Percentiles rank a stretch among this genome's conserved stretches.
Evolutionary conservation across 1,140 invertebrate genomes (phyloP).

Genomic region (Drosophila virilis): DNA sequence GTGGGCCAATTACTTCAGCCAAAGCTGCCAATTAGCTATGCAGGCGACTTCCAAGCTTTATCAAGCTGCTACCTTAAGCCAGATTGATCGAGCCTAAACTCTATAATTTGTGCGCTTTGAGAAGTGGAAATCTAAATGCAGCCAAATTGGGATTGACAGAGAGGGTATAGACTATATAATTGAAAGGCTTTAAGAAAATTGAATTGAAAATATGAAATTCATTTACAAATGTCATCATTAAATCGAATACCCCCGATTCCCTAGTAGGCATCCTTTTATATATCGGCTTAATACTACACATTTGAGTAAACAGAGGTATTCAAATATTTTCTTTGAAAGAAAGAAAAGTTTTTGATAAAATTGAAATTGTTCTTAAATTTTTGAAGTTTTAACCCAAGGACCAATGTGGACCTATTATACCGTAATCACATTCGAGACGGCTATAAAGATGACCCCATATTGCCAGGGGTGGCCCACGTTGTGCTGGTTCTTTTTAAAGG

Average conservation of each 20-base stretch:
- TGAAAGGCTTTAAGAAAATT: too few species aligned
- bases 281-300: neutral
- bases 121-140: neutral
- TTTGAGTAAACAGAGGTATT: neutral
- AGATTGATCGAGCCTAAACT: conserved; percentile 11
- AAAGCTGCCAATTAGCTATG: conserved; percentile 29
- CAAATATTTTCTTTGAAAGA: neutral
- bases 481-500: conserved; percentile 6
- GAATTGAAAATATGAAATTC: too few species aligned
- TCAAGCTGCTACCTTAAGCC: conserved; percentile 44
- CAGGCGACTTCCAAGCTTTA: conserved; percentile 34
- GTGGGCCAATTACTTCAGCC: conserved; percentile 34
- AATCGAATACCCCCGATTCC: neutral
- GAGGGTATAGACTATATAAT: too few species aligned
- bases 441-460: neutral
- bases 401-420: neutral
- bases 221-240: too few species aligned
- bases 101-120: neutral
- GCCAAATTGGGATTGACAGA: neutral
- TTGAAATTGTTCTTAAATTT: neutral
- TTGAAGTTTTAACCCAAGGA: neutral
- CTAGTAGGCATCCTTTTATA: neutral
- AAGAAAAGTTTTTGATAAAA: neutral
- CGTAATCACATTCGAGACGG: neutral
- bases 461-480: neutral